phyloP scores from a whole-genome alignment of 1,140 invertebrate species.

The Argopecten irradians region DNA sequence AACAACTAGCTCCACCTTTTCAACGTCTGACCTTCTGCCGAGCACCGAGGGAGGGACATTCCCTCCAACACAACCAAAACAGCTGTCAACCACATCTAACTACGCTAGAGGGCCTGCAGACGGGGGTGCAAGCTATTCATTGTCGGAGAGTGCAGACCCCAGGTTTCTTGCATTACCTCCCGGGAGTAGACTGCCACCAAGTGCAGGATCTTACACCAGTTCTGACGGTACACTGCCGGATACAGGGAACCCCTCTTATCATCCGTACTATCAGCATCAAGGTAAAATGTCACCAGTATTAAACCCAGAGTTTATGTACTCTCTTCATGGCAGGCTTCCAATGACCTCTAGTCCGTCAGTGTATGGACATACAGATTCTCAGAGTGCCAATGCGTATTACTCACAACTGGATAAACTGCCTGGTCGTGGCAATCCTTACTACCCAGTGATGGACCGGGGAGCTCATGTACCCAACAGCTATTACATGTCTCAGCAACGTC shows the following conservation, averaged over 20 bases:
- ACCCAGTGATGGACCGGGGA: background rate
- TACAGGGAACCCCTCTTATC: background rate
- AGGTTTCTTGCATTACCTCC: background rate
- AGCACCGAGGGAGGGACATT: background rate
- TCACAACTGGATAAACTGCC: background rate
- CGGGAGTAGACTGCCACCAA: background rate
- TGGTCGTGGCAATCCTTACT: background rate
- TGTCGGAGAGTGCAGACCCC: background rate
- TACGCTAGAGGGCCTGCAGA: background rate
- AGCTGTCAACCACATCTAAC: background rate
- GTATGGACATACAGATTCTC: background rate
- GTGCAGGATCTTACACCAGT: background rate
- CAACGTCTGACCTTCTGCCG: background rate
- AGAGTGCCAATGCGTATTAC: background rate
- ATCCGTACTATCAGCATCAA: background rate
- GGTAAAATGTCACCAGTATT: constrained; percentile 6
- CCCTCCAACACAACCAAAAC: background rate
- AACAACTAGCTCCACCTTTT: background rate
- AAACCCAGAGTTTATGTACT: constrained; percentile 1
- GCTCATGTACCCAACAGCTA: background rate
- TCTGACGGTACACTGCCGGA: constrained; percentile 12
- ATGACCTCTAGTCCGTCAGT: constrained; percentile 3
- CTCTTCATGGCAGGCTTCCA: background rate
- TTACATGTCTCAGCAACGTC: background rate
- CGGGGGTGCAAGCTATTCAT: background rate